Conservation (phyloP, 2,797 vertebrate species). For the Hylomyscus alleni region DNA sequence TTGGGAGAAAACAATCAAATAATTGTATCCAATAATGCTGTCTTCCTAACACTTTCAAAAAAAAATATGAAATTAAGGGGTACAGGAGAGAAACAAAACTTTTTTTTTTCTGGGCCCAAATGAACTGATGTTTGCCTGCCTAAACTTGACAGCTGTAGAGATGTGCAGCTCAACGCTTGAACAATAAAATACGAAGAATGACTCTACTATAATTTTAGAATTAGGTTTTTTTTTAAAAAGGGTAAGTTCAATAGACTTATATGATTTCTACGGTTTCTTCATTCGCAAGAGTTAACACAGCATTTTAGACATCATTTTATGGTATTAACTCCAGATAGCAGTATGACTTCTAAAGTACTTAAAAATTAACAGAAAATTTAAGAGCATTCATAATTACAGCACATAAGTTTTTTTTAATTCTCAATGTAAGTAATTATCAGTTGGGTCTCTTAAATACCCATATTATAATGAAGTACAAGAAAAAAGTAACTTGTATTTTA, state of each 20-base stretch:
- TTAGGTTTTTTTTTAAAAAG: conserved; percentile 1
- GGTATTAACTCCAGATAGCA: conserved; percentile 32
- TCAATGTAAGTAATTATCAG: conserved; percentile 42
- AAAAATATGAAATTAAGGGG: conserved; percentile 6
- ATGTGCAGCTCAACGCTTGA: neutral
- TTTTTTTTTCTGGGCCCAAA: neutral
- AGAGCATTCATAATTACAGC: neutral
- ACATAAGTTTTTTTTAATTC: neutral
- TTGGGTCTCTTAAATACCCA: conserved; percentile 27
- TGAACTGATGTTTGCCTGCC: conserved; percentile 52
- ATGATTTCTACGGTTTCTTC: conserved; percentile 39
- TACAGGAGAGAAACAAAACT: neutral
- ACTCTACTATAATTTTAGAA: neutral
- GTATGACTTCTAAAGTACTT: conserved; percentile 46
- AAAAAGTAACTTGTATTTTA: conserved; percentile 16
- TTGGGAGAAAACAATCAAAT: conserved; percentile 59
- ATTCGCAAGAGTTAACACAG: conserved; percentile 42
- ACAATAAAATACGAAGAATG: conserved; percentile 32
- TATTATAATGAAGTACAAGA: conserved; percentile 16
- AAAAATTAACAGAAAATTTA: neutral
- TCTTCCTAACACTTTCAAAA: conserved; percentile 54
- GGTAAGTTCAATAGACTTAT: conserved; percentile 15
- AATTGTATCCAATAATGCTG: conserved; percentile 43
- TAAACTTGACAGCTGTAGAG: neutral
- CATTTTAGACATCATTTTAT: conserved; percentile 65